Evolutionary conservation across 30 jellyfish, hydroid and myxozoan species (phyloP).

Genomic region (Nemopilema nomurai): DNA sequence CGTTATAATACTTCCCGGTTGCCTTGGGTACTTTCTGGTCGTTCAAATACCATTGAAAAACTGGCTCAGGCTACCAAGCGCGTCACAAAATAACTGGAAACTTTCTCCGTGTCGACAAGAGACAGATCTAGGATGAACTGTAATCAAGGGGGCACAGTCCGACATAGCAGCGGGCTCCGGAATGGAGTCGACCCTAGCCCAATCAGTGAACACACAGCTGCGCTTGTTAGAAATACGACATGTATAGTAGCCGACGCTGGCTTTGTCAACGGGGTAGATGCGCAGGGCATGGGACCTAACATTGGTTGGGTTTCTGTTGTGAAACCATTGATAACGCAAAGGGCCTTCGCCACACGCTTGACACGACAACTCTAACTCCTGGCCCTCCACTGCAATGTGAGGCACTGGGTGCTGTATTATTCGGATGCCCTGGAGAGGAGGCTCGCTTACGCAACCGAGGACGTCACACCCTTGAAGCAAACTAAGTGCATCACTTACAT

Average conservation of each 20-base stretch:
- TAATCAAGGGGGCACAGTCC: slow-evolving; percentile 66
- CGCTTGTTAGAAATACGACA: slow-evolving; percentile 74
- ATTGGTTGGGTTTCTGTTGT: slow-evolving; percentile 20
- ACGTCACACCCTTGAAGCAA: slow-evolving; percentile 4
- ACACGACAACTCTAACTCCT: slow-evolving; percentile 32
- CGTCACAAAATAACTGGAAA: slow-evolving; percentile 68
- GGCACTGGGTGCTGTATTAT: slow-evolving; percentile 59
- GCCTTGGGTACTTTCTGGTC: slow-evolving; percentile 53
- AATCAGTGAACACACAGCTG: slow-evolving; percentile 57
- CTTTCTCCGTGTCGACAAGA: slow-evolving; percentile 59
- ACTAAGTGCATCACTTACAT: not conserved
- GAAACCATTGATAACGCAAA: slow-evolving; percentile 76
- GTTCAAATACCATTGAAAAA: slow-evolving; percentile 73
- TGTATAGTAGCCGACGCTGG: slow-evolving; percentile 61
- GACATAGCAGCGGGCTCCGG: not conserved
- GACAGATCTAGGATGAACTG: slow-evolving; percentile 77
- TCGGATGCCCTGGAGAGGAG: not conserved
- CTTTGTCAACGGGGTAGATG: slow-evolving; percentile 21
- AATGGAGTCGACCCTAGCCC: slow-evolving; percentile 74
- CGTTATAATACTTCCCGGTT: slow-evolving; percentile 34
- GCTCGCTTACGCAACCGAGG: not conserved
- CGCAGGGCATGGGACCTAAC: slow-evolving; percentile 22
- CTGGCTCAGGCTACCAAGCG: slow-evolving; percentile 95
- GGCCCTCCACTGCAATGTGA: slow-evolving; percentile 43
- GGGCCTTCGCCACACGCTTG: slow-evolving; percentile 73